A percentile compares a stretch with the other conserved stretches of the same genome.
These are phyloP conservation scores for Sorex maritimensis DNA, from an alignment of 2,797 vertebrate genomes.

Conservation along the genomic window DNA sequence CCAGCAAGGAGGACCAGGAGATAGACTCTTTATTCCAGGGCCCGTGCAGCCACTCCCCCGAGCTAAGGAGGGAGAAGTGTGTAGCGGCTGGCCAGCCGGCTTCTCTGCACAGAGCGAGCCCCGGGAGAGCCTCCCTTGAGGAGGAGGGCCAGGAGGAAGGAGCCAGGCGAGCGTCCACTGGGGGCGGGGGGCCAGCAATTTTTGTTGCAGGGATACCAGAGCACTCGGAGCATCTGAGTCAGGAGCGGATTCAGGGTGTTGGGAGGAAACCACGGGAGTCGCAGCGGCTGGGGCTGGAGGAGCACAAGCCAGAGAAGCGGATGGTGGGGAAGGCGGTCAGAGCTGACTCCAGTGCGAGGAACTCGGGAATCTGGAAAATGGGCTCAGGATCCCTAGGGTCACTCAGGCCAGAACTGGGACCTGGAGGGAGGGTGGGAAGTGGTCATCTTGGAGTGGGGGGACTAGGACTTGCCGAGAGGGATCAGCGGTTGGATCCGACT, in stretches of 20 bases:
- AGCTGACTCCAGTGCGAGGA: background rate
- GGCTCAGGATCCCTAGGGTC: background rate
- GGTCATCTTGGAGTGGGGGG: background rate
- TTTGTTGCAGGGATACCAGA: background rate
- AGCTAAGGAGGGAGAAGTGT: background rate
- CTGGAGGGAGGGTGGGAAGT: accelerated
- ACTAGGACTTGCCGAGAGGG: background rate
- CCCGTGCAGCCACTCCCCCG: background rate
- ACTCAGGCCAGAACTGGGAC: background rate
- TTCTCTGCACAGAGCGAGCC: background rate
- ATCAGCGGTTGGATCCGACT: background rate
- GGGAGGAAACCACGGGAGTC: background rate
- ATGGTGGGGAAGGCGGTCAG: background rate
- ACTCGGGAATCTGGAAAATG: background rate
- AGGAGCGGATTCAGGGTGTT: background rate
- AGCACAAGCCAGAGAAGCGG: too few relatives aligned
- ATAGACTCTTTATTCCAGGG: background rate
- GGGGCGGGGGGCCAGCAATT: background rate
- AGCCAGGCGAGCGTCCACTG: background rate
- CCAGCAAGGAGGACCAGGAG: background rate
- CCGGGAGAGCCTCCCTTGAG: background rate
- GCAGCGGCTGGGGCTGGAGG: background rate
- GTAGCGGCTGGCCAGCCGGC: background rate
- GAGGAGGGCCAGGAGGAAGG: background rate
- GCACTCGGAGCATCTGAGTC: accelerated